Evolutionary conservation across 2,797 vertebrate species (phyloP).

Genomic region (Pseudomugil gertrudae): DNA sequence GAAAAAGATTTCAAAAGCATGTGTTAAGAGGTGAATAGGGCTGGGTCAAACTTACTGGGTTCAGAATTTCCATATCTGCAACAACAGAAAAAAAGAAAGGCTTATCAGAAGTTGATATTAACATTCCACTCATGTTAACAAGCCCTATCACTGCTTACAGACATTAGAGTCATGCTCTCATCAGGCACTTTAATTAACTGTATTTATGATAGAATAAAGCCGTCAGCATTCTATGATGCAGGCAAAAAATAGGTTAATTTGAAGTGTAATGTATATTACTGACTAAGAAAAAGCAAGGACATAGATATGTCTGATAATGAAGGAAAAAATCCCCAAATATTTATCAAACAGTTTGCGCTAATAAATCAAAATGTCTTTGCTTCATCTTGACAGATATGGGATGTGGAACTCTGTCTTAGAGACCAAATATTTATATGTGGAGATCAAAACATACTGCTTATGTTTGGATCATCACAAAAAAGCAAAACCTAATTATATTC

Average conservation of each 20-base stretch:
- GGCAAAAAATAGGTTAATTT: slow-evolving; percentile 19
- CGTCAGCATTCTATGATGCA: slow-evolving; percentile 37
- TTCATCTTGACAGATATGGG: slow-evolving; percentile 38
- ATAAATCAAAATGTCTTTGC: slow-evolving; percentile 58
- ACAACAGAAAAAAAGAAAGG: slow-evolving; percentile 48
- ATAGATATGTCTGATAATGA: slow-evolving; percentile 67
- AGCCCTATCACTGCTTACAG: slow-evolving; percentile 20
- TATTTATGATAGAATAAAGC: slow-evolving; percentile 66
- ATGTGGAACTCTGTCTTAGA: slow-evolving; percentile 20
- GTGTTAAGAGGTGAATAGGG: slow-evolving; percentile 44
- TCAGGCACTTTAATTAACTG: slow-evolving; percentile 45
- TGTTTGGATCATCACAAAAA: slow-evolving; percentile 44
- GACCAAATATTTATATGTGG: slow-evolving; percentile 30
- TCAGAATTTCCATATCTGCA: slow-evolving; percentile 76
- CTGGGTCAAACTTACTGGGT: slow-evolving; percentile 72
- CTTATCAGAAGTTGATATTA: slow-evolving; percentile 59
- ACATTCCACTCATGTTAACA: slow-evolving; percentile 56
- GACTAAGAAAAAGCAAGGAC: slow-evolving; percentile 40
- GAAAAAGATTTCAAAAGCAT: slow-evolving; percentile 69
- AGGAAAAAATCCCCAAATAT: slow-evolving; percentile 74
- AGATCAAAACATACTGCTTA: slow-evolving; percentile 64
- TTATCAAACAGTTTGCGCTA: slow-evolving; percentile 61
- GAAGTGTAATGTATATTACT: slow-evolving; percentile 27
- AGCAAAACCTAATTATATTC: slow-evolving; percentile 12
- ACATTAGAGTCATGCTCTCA: slow-evolving; percentile 32